Percentiles rank a stretch among this genome's conserved stretches.
These are phyloP conservation scores for Pollimyrus isidori DNA, from an alignment of 2,113 vertebrate species.

Conservation along the genomic window DNA sequence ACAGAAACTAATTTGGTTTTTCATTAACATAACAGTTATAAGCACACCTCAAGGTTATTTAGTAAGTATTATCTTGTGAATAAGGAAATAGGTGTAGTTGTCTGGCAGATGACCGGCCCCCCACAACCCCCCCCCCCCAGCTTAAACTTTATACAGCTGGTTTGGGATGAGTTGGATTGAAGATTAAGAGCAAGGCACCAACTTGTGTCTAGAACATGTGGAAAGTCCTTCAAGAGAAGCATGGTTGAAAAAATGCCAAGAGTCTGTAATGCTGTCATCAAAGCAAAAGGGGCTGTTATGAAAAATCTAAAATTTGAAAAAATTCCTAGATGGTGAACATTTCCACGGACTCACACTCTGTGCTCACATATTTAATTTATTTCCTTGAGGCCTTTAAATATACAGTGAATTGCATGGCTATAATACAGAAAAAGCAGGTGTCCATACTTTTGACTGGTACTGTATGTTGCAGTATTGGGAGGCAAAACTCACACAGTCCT, in stretches of 20 bases:
- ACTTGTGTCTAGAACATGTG: neutral
- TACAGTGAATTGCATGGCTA: neutral
- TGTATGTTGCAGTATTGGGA: no score
- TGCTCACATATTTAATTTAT: no score
- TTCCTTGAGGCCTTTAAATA: neutral
- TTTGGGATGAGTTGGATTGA: neutral
- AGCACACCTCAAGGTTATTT: neutral
- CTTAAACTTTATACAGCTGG: neutral
- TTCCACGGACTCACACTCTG: no score
- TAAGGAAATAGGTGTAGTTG: neutral
- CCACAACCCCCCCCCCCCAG: neutral
- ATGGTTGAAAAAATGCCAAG: no score
- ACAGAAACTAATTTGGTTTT: no score
- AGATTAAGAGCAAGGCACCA: neutral
- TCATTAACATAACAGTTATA: no score
- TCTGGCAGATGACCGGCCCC: neutral
- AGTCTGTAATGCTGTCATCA: neutral
- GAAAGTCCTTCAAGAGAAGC: neutral
- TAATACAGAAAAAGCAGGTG: neutral
- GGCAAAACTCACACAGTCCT: neutral
- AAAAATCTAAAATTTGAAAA: neutral
- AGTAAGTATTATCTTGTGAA: neutral
- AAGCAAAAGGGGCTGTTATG: neutral
- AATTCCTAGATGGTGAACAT: neutral
- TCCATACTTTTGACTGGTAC: neutral